These are phyloP conservation scores for Dissostichus mawsoni DNA, from an alignment of 2,113 vertebrate species.

Conservation along the genomic window DNA sequence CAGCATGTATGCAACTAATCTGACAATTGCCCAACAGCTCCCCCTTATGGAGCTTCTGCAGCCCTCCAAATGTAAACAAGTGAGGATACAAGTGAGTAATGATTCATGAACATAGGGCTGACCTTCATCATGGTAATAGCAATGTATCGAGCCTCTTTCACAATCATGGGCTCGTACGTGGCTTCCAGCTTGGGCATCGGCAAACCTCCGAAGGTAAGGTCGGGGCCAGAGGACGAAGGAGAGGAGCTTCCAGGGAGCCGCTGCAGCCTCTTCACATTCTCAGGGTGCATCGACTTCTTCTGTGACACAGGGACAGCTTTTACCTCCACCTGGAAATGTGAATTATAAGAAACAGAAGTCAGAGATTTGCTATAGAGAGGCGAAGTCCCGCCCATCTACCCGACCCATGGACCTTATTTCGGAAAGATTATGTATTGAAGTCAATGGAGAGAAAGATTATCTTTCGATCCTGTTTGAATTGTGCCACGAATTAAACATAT, in stretches of 20 bases:
- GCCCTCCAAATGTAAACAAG: not conserved
- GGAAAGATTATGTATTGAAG: too few species aligned
- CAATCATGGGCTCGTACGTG: constrained; percentile 98
- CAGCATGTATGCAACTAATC: not conserved
- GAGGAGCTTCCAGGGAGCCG: constrained; percentile 90
- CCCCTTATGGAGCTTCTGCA: constrained; percentile 8
- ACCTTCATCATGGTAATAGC: constrained; percentile 99
- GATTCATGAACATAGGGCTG: constrained; percentile 28
- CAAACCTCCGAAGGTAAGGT: constrained; percentile 96
- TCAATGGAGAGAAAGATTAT: too few species aligned
- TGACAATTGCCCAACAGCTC: not conserved
- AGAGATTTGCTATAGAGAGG: not conserved
- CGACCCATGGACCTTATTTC: too few species aligned
- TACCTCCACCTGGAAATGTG: constrained; percentile 91
- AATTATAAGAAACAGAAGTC: not conserved
- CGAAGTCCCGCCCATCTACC: too few species aligned
- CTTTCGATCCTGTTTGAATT: too few species aligned
- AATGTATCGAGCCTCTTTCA: constrained; percentile 98
- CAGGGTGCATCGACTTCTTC: constrained; percentile 95
- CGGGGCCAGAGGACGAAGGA: constrained; percentile 82
- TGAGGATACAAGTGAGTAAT: not conserved
- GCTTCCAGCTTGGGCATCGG: constrained; percentile 95
- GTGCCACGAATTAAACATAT: too few species aligned
- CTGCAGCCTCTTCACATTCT: constrained; percentile 91
- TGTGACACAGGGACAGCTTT: constrained; percentile 98